phyloP scores from a whole-genome alignment of 37 sponge, comb jelly and placozoan genomes.

The Chondrilla cf. caribensis region DNA sequence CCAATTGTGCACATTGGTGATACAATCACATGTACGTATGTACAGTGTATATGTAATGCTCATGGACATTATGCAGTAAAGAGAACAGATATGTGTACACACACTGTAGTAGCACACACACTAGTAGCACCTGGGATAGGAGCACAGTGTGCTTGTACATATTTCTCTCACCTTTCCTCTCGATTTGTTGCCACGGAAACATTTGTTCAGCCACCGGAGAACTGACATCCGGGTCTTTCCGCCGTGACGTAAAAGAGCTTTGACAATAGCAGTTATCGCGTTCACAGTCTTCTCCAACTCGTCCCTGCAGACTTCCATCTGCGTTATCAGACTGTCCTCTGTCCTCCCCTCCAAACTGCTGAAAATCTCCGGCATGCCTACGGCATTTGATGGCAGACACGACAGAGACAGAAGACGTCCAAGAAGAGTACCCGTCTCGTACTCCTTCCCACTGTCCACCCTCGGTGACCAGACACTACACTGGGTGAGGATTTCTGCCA shows the following conservation, averaged over 20 bases:
- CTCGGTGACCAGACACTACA: background rate
- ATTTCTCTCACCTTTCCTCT: conserved; percentile 70
- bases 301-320: too few species aligned
- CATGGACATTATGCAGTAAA: too few species aligned
- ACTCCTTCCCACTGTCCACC: conserved; percentile 34
- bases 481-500: background rate
- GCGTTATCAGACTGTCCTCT: background rate
- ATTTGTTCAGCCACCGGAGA: conserved; percentile 52
- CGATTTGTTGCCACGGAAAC: conserved; percentile 37
- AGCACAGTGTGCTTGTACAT: too few species aligned
- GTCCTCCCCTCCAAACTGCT: background rate
- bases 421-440: conserved; percentile 44
- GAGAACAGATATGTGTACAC: too few species aligned
- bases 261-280: background rate
- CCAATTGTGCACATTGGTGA: too few species aligned
- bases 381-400: background rate
- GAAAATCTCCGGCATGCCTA: background rate
- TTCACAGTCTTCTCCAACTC: background rate
- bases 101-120: too few species aligned
- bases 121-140: too few species aligned
- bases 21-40: too few species aligned
- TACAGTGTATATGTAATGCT: too few species aligned
- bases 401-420: conserved; percentile 44
- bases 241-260: conserved; percentile 4
- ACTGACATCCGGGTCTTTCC: background rate